Percentiles rank a stretch among this genome's conserved stretches.
phyloP scores from a whole-genome alignment of 2,888 invertebrate species.

The Tetramorium bicarinatum region DNA sequence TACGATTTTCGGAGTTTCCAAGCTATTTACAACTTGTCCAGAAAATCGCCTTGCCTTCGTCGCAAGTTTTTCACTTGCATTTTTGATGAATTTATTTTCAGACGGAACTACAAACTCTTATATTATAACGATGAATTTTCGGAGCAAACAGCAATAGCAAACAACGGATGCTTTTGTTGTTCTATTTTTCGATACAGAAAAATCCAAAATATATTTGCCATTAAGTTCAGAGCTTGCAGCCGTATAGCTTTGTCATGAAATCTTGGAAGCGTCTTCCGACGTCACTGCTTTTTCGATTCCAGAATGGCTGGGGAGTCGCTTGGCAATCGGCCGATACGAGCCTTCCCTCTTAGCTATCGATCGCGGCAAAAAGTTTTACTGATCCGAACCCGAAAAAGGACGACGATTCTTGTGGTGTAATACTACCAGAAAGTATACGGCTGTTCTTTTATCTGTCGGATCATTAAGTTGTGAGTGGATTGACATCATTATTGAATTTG shows the following conservation, averaged over 20 bases:
- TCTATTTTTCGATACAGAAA: not conserved
- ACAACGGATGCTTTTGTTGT: not conserved
- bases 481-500: conserved; percentile 23
- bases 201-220: not conserved
- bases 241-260: conserved; percentile 6
- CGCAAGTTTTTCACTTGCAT: conserved; percentile 28
- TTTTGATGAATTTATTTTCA: conserved; percentile 12
- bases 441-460: conserved; percentile 13
- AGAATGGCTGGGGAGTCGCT: conserved; percentile 29
- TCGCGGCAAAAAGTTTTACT: conserved; percentile 35
- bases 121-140: not conserved
- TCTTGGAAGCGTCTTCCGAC: not conserved
- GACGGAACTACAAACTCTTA: not conserved
- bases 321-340: conserved; percentile 31
- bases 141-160: not conserved
- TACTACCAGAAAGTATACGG: not conserved
- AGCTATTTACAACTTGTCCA: not conserved
- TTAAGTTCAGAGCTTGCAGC: not conserved
- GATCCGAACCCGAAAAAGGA: conserved; percentile 7
- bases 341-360: conserved; percentile 16
- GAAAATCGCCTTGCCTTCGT: not conserved
- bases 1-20: conserved; percentile 32
- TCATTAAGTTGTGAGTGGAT: not conserved
- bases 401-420: not conserved
- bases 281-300: conserved; percentile 21